Conservation (phyloP, 2,797 vertebrate species). For the Manis javanica region DNA sequence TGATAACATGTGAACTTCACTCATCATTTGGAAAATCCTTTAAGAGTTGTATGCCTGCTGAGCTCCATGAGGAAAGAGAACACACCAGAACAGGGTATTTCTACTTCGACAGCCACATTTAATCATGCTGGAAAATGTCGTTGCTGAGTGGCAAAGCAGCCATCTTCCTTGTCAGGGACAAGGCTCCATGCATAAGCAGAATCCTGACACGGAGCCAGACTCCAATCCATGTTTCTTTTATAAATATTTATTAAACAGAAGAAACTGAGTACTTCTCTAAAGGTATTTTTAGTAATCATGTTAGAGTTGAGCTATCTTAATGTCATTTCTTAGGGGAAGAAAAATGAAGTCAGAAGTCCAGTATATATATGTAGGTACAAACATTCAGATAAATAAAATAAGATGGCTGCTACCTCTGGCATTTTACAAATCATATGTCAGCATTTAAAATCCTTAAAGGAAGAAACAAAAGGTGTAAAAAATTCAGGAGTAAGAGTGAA, state of each 20-base stretch:
- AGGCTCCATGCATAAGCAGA: not conserved
- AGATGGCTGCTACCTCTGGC: not conserved
- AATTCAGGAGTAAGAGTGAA: not conserved
- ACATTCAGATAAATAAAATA: not conserved
- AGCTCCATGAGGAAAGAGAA: not conserved
- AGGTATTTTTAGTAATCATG: not conserved
- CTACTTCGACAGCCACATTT: not conserved
- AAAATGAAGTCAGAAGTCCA: not conserved
- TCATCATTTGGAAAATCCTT: not conserved
- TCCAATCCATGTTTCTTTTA: not conserved
- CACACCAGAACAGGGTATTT: not conserved
- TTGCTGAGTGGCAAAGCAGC: not conserved
- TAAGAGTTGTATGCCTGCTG: not conserved
- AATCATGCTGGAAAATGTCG: not conserved
- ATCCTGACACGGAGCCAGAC: not conserved
- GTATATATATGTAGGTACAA: not conserved
- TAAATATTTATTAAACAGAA: slow-evolving; percentile 29
- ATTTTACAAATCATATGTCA: not conserved
- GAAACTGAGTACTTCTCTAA: not conserved
- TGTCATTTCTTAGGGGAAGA: not conserved
- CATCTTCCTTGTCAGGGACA: not conserved
- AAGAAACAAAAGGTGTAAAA: not conserved
- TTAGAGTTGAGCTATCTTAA: not conserved
- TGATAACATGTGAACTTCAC: not conserved
- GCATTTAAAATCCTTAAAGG: not conserved